Percentiles rank a stretch among this genome's conserved stretches.
Evolutionary conservation across 2,113 vertebrate genomes (phyloP).

Genomic region (Turnix velox): DNA sequence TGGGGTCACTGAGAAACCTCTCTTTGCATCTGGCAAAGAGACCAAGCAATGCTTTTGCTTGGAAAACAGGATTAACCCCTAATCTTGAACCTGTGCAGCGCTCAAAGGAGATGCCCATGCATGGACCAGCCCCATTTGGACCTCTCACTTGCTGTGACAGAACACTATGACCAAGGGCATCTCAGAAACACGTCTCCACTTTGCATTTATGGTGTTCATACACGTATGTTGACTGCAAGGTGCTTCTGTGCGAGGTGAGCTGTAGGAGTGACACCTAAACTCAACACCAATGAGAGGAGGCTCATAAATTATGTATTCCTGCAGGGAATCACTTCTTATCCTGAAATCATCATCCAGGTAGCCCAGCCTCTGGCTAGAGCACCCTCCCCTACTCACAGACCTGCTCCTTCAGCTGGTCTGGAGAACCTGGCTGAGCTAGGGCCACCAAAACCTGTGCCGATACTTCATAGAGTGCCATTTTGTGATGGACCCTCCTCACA

Average conservation of each 20-base stretch:
- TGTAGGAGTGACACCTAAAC: background rate
- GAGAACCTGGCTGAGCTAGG: background rate
- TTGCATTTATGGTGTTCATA: accelerated
- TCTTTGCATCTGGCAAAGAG: background rate
- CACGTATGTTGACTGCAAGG: accelerated
- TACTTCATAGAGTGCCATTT: accelerated
- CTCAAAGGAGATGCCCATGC: background rate
- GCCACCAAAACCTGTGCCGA: background rate
- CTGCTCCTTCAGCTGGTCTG: background rate
- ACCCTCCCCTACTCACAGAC: background rate
- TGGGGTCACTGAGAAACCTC: background rate
- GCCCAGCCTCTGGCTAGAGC: background rate
- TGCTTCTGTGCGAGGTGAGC: background rate
- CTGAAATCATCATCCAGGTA: background rate
- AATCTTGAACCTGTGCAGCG: background rate
- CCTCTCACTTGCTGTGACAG: accelerated
- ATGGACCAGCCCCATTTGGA: accelerated
- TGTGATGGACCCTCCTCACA: background rate
- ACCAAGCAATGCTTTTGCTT: accelerated
- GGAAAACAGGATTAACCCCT: background rate
- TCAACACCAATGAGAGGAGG: accelerated
- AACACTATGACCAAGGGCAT: accelerated
- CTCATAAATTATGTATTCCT: background rate
- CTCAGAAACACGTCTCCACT: background rate
- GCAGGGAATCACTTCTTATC: background rate